phyloP scores from a whole-genome alignment of 1,140 invertebrate genomes.

The Chironomus striatipennis region DNA sequence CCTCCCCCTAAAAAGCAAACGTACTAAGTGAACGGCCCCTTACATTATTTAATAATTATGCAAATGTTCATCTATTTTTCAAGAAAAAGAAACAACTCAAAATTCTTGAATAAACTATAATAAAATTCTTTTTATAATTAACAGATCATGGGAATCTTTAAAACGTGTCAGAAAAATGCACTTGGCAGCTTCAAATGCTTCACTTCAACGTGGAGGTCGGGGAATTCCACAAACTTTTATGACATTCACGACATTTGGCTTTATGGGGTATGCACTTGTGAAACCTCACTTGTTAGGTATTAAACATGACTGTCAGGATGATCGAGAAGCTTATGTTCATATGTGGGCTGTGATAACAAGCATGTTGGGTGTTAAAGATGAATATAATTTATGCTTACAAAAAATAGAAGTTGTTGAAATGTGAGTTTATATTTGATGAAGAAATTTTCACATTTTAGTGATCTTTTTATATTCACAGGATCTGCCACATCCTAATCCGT shows the following conservation, averaged over 20 bases:
- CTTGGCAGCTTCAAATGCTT: slow-evolving; percentile 44
- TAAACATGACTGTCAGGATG: slow-evolving; percentile 39
- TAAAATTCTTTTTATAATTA: no score
- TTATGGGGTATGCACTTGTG: slow-evolving; percentile 58
- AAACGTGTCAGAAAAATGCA: slow-evolving; percentile 53
- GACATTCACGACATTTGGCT: slow-evolving; percentile 69
- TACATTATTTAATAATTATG: no score
- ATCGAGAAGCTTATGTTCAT: slow-evolving; percentile 64
- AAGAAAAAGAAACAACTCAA: no score
- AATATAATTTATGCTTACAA: slow-evolving; percentile 25
- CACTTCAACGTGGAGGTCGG: slow-evolving; percentile 38
- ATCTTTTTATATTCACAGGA: neutral
- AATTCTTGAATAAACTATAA: no score
- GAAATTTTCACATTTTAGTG: neutral
- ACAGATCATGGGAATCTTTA: slow-evolving; percentile 51
- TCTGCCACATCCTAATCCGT: slow-evolving; percentile 19
- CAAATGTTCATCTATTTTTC: no score
- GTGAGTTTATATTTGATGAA: neutral
- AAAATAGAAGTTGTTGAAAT: slow-evolving; percentile 10
- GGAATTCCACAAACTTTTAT: slow-evolving; percentile 63
- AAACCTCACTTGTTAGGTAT: slow-evolving; percentile 56
- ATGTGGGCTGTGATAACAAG: slow-evolving; percentile 70
- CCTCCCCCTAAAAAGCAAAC: no score
- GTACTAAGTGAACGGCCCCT: no score
- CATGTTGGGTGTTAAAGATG: slow-evolving; percentile 65